Percentiles rank a stretch among this genome's conserved stretches.
Evolutionary conservation across 2,888 invertebrate genomes (phyloP).

Genomic region (Brachypterus glaber): DNA sequence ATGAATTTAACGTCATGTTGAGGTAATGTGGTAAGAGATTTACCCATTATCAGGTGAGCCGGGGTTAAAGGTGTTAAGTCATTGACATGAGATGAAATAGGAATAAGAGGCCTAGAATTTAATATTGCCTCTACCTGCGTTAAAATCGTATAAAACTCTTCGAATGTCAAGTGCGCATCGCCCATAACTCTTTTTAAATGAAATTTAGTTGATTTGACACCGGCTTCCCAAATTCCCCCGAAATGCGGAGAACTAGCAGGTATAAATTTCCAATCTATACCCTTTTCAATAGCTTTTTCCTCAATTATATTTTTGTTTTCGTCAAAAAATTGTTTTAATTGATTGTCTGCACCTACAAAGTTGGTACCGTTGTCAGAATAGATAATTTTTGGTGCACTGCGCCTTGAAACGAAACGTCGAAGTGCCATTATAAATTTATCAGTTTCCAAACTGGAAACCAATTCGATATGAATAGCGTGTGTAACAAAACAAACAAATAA

Average conservation of each 20-base stretch:
- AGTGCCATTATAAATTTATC: slow-evolving; percentile 2
- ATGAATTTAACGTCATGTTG: slow-evolving; percentile 1
- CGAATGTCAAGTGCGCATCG: too few relatives aligned
- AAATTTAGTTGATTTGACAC: too few relatives aligned
- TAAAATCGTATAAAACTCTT: too few relatives aligned
- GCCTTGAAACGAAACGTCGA: not conserved
- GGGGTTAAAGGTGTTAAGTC: slow-evolving; percentile 1
- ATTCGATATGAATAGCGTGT: slow-evolving; percentile 3
- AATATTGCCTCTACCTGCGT: too few relatives aligned
- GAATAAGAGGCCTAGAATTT: slow-evolving; percentile 4
- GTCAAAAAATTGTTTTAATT: too few relatives aligned
- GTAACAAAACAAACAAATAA: slow-evolving; percentile 3
- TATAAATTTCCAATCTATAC: slow-evolving; percentile 13
- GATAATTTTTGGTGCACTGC: too few relatives aligned
- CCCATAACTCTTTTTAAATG: too few relatives aligned
- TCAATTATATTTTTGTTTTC: not conserved
- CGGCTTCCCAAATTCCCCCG: slow-evolving; percentile 11
- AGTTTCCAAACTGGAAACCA: not conserved
- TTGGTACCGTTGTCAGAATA: too few relatives aligned
- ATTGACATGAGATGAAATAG: not conserved
- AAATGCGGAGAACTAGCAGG: slow-evolving; percentile 13
- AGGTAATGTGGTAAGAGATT: too few relatives aligned
- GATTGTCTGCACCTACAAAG: too few relatives aligned
- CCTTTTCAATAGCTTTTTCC: not conserved
- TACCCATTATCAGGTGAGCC: too few relatives aligned